Evolutionary conservation across 2,888 invertebrate genomes (phyloP), one percentile per base, ranked within the genome.

Genomic region (Xylophagus ater): DNA sequence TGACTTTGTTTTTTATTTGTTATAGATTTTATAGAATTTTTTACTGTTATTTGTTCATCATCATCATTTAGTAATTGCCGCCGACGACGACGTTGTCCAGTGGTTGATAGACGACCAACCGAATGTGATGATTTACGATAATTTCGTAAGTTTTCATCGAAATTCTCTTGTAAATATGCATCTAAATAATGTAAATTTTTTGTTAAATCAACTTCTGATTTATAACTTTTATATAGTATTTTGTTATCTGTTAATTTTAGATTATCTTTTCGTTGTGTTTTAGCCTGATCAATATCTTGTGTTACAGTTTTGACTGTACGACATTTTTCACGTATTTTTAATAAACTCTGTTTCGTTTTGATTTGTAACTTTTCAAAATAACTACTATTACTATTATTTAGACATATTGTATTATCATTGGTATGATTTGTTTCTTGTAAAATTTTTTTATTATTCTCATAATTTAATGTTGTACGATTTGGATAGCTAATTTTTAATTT

Each of bases 91-190:
- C 52, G 51, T 2, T 52, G 49, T 2, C 55, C 56, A 6, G 33
- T 14, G 2, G 38, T 18, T 12, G 53, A 48, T 2, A 54, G 46
- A 2, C 57, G 47, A 2, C 62, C 59, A 19, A 60, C 58, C 0
- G 63, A 62, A 31, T 60, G 54, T 1, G 60, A 55, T 1, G 56
- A 51, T 32, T 56, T 55, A 18, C 53, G 53, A 37, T 52, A 52
- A 9, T 44, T 48, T 41, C 51, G 47, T 38, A 57, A 41, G 17
- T 53, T 51, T 39, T 59, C 57, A 24, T 65, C 64, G 21, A 64
- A 65, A 50, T 64, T 63, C 40, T 64, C 58, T 48, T 62, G 60
- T n/a, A 65, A 43, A 44, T 64, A 65, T 4, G 62, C 59, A 41
- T 65, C 65, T 34, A 65, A 45, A 37, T 62, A 65, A 43, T 61